phyloP scores from a whole-genome alignment of 2,888 invertebrate species.

The Melanargia galathea region DNA sequence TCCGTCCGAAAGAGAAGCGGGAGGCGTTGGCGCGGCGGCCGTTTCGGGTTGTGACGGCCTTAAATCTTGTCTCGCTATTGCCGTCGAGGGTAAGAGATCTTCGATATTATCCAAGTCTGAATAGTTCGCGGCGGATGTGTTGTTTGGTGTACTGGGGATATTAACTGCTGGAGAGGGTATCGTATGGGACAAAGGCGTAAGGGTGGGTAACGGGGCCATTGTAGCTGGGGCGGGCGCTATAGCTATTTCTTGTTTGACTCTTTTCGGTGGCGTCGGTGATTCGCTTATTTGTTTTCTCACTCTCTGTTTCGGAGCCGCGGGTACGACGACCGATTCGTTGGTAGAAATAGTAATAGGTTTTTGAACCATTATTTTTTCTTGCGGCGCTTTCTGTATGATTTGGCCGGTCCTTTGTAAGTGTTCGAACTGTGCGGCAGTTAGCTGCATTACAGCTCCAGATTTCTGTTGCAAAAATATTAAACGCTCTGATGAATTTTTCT shows the following conservation, averaged over 20 bases:
- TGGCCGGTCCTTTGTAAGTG: constrained; percentile 76
- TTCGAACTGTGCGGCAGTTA: constrained; percentile 78
- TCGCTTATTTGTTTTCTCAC: constrained; percentile 57
- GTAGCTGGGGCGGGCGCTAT: constrained; percentile 55
- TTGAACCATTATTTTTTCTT: constrained; percentile 64
- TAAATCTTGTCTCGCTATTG: constrained; percentile 66
- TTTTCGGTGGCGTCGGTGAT: constrained; percentile 60
- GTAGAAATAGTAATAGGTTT: constrained; percentile 58
- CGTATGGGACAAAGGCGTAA: constrained; percentile 53
- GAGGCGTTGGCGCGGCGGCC: constrained; percentile 46
- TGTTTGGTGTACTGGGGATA: constrained; percentile 51
- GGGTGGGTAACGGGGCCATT: constrained; percentile 48
- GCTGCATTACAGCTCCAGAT: constrained; percentile 75
- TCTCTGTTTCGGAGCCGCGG: constrained; percentile 56
- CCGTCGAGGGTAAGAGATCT: constrained; percentile 73
- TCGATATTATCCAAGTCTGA: constrained; percentile 72
- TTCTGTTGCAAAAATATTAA: constrained; percentile 75
- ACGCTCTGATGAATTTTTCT: constrained; percentile 66
- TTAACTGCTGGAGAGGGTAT: constrained; percentile 48
- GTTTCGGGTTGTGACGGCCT: constrained; percentile 46
- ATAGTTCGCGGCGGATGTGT: constrained; percentile 51
- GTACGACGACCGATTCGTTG: constrained; percentile 51
- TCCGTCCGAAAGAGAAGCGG: constrained; percentile 77
- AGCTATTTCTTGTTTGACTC: constrained; percentile 61
- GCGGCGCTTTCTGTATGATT: constrained; percentile 65